Percentiles rank a stretch among this genome's conserved stretches.
These are phyloP conservation scores for Epinephelus lanceolatus DNA, from an alignment of 2,113 vertebrate species.

Conservation along the genomic window DNA sequence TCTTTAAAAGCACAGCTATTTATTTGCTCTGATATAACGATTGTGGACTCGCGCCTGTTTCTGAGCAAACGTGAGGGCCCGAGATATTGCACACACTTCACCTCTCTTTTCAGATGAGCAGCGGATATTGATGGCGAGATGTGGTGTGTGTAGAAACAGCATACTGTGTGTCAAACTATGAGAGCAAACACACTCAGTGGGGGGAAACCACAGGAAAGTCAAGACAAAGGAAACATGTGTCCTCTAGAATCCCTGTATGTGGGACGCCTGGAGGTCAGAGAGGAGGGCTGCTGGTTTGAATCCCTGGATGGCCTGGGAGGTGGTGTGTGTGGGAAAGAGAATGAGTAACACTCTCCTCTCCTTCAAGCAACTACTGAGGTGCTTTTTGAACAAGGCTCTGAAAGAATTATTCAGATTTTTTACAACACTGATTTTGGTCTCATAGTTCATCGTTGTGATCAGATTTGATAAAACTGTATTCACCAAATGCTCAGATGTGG, in stretches of 20 bases:
- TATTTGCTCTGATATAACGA: constrained; percentile 54
- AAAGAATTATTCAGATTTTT: neutral
- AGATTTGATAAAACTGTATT: neutral
- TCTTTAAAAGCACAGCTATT: constrained; percentile 48
- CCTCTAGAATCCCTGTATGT: constrained; percentile 1
- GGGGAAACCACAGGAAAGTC: constrained; percentile 23
- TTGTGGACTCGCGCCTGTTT: constrained; percentile 2
- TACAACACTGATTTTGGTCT: neutral
- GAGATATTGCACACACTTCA: constrained; percentile 15
- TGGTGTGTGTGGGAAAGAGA: neutral
- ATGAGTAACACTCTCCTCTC: neutral
- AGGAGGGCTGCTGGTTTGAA: constrained; percentile 35
- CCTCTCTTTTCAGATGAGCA: constrained; percentile 37
- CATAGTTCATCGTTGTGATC: neutral
- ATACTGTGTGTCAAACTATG: constrained; percentile 30
- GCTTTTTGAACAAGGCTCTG: neutral
- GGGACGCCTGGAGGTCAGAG: constrained; percentile 23
- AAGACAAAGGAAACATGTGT: constrained; percentile 38
- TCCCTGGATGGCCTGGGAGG: neutral
- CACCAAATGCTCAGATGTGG: neutral
- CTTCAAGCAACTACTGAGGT: neutral
- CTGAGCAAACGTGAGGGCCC: constrained; percentile 2
- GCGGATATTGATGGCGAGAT: constrained; percentile 33
- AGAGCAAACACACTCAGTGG: constrained; percentile 43
- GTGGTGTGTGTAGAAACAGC: constrained; percentile 23